Evolutionary conservation across 2,888 invertebrate species (phyloP).

Genomic region (Callyntrura sp.): DNA sequence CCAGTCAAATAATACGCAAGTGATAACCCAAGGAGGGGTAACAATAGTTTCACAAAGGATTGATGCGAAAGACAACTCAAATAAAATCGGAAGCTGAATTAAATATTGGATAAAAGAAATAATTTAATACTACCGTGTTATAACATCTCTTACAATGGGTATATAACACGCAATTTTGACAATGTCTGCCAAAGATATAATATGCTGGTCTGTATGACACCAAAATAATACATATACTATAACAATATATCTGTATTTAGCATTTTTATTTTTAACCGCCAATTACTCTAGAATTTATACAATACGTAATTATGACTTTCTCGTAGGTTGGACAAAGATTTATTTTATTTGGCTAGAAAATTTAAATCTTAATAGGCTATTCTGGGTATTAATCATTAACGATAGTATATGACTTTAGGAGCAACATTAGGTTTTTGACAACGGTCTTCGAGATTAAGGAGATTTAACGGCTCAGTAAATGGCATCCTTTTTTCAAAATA

Average conservation of each 20-base stretch:
- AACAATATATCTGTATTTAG: background rate
- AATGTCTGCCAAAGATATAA: conserved; percentile 73
- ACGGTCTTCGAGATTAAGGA: conserved; percentile 65
- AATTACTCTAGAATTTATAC: background rate
- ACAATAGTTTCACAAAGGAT: conserved; percentile 55
- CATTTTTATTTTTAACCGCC: background rate
- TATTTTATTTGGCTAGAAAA: no score
- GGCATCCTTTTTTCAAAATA: no score
- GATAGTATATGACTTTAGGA: no score
- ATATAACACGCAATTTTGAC: conserved; percentile 45
- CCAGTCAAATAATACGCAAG: conserved; percentile 53
- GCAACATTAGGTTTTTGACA: no score
- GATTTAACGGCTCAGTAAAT: conserved; percentile 19
- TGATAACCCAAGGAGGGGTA: conserved; percentile 55
- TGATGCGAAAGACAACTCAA: conserved; percentile 76
- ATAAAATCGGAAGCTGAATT: conserved; percentile 63
- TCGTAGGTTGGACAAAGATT: no score
- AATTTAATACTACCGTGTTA: conserved; percentile 26
- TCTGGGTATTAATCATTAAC: no score
- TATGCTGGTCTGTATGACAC: background rate
- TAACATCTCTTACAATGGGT: background rate
- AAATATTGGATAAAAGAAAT: background rate
- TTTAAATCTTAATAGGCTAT: no score
- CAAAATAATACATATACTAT: background rate
- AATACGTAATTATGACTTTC: no score